Evolutionary conservation across 2,113 vertebrate species (phyloP).

Genomic region (Apodemus sylvaticus): DNA sequence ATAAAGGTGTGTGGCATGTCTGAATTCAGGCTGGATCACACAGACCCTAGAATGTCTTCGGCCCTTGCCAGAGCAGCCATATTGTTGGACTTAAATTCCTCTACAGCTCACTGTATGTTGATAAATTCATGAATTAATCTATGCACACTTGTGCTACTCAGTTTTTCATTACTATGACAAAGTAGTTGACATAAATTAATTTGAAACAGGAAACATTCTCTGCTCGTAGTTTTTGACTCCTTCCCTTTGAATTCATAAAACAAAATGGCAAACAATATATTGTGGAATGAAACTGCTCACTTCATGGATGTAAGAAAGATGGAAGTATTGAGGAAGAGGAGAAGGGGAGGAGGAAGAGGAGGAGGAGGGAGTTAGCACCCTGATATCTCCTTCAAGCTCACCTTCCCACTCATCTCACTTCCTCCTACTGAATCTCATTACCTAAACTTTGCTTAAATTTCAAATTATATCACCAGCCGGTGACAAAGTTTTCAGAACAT

Average conservation of each 20-base stretch:
- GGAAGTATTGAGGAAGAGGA: background rate
- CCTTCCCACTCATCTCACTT: no score
- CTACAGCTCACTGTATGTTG: background rate
- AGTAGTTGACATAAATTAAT: background rate
- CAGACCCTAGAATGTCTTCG: no score
- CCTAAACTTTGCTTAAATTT: background rate
- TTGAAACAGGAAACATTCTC: background rate
- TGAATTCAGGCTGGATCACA: no score
- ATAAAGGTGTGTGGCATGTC: no score
- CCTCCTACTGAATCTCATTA: background rate
- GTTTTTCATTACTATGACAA: background rate
- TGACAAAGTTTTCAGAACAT: background rate
- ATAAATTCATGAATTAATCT: background rate
- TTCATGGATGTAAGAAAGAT: background rate
- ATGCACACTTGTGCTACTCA: background rate
- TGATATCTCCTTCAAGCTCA: background rate
- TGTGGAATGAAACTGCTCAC: background rate
- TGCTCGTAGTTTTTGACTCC: background rate
- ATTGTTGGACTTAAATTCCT: no score
- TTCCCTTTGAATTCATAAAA: background rate
- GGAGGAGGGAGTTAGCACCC: background rate
- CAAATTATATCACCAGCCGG: no score
- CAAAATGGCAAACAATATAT: background rate
- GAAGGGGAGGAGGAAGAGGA: background rate
- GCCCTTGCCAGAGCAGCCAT: no score